These are phyloP conservation scores for Pseudoatta argentina DNA, from an alignment of 1,140 invertebrate genomes.

Conservation along the genomic window DNA sequence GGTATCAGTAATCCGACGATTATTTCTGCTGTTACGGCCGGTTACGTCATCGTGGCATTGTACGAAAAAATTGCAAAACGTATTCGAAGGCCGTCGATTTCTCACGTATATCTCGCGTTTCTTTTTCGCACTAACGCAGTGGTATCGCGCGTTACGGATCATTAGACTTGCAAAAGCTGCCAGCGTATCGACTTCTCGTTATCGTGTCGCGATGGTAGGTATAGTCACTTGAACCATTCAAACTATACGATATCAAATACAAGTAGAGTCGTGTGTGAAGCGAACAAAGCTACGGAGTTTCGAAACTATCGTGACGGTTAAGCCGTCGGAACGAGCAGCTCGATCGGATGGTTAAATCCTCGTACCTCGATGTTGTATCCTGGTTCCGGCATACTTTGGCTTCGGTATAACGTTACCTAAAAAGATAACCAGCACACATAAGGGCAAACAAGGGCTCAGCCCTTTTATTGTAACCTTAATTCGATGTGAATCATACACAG, in stretches of 20 bases:
- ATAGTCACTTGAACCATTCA: slow-evolving; percentile 11
- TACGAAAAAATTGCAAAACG: slow-evolving; percentile 50
- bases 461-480: slow-evolving; percentile 28
- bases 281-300: slow-evolving; percentile 48
- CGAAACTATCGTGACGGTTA: slow-evolving; percentile 45
- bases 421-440: slow-evolving; percentile 75
- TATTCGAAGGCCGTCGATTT: slow-evolving; percentile 32
- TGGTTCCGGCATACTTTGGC: slow-evolving; percentile 79
- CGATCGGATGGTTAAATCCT: slow-evolving; percentile 74
- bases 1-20: background rate
- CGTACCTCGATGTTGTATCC: slow-evolving; percentile 61
- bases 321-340: slow-evolving; percentile 13
- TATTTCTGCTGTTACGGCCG: background rate
- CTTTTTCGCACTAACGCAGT: background rate
- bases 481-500: slow-evolving; percentile 40
- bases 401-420: slow-evolving; percentile 81
- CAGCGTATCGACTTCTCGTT: slow-evolving; percentile 31
- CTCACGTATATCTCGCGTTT: slow-evolving; percentile 9
- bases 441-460: slow-evolving; percentile 63
- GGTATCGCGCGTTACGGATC: slow-evolving; percentile 38
- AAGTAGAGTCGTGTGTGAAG: background rate
- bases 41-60: slow-evolving; percentile 15
- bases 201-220: slow-evolving; percentile 13
- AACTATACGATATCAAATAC: slow-evolving; percentile 43
- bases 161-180: slow-evolving; percentile 40